phyloP scores from a whole-genome alignment of 2,888 invertebrate genomes.

The Aleiodes alternator region DNA sequence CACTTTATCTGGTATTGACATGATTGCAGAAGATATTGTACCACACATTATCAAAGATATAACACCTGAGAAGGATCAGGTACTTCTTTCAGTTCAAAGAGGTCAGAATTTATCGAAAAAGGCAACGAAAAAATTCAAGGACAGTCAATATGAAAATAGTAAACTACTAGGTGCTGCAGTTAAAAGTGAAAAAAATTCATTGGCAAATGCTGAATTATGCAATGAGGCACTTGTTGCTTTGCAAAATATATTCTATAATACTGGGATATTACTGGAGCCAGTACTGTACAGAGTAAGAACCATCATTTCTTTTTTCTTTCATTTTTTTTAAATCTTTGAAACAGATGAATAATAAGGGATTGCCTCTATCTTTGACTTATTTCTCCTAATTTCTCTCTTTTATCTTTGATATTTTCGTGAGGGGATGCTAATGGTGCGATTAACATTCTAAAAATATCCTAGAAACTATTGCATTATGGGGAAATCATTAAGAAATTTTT shows the following conservation, averaged over 20 bases:
- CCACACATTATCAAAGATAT: conserved; percentile 65
- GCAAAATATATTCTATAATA: conserved; percentile 64
- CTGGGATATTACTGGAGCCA: conserved; percentile 59
- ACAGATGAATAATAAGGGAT: too few species aligned
- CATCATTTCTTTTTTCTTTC: background rate
- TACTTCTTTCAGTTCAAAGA: conserved; percentile 64
- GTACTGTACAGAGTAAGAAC: conserved; percentile 64
- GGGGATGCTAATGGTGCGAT: too few species aligned
- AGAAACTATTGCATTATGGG: too few species aligned
- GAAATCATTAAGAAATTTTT: too few species aligned
- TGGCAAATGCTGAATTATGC: conserved; percentile 61
- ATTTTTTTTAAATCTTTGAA: too few species aligned
- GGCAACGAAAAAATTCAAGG: conserved; percentile 63
- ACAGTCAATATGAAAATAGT: conserved; percentile 62
- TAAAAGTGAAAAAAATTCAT: conserved; percentile 47
- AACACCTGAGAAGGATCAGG: conserved; percentile 61
- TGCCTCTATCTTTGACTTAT: too few species aligned
- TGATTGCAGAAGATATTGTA: conserved; percentile 64
- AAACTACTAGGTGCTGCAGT: conserved; percentile 53
- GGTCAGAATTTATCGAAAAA: conserved; percentile 63
- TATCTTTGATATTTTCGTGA: too few species aligned
- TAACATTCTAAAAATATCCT: too few species aligned
- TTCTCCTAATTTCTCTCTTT: too few species aligned
- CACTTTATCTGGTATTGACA: conserved; percentile 67
- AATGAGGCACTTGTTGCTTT: conserved; percentile 61